phyloP scores from a whole-genome alignment of 2,797 vertebrate genomes.

The Borostomias antarcticus region DNA sequence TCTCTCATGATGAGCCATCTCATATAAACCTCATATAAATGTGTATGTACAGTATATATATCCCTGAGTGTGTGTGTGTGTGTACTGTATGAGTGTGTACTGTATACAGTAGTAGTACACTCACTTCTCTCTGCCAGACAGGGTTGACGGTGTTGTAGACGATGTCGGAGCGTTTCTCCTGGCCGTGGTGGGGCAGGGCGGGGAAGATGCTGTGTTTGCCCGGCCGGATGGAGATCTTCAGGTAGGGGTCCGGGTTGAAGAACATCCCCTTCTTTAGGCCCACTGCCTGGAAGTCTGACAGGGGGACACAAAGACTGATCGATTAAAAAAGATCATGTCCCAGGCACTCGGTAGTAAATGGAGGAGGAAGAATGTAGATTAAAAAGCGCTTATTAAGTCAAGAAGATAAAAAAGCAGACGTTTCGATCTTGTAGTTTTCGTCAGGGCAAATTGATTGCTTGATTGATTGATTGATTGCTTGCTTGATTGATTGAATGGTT shows the following conservation, averaged over 20 bases:
- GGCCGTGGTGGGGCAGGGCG: slow-evolving; percentile 86
- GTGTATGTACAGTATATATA: slow-evolving; percentile 1
- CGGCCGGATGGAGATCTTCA: slow-evolving; percentile 89
- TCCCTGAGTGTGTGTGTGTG: background rate
- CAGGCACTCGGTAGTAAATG: no score
- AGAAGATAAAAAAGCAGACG: no score
- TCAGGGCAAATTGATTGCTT: no score
- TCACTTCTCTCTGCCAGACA: slow-evolving; percentile 85
- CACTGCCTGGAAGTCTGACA: slow-evolving; percentile 84
- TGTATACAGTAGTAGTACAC: background rate
- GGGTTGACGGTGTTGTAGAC: slow-evolving; percentile 86
- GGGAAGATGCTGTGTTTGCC: slow-evolving; percentile 90
- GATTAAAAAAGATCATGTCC: no score
- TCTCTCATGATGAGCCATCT: background rate
- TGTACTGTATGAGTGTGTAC: background rate
- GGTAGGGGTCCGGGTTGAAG: slow-evolving; percentile 88
- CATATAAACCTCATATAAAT: background rate
- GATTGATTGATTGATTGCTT: no score
- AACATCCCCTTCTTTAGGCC: slow-evolving; percentile 92
- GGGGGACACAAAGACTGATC: no score
- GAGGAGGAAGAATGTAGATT: no score
- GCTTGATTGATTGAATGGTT: no score
- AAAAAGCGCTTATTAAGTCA: no score
- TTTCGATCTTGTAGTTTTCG: no score
- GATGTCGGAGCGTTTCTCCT: slow-evolving; percentile 86